Conservation (phyloP, 2,797 vertebrate genomes). For the Sandelia bainsii region DNA sequence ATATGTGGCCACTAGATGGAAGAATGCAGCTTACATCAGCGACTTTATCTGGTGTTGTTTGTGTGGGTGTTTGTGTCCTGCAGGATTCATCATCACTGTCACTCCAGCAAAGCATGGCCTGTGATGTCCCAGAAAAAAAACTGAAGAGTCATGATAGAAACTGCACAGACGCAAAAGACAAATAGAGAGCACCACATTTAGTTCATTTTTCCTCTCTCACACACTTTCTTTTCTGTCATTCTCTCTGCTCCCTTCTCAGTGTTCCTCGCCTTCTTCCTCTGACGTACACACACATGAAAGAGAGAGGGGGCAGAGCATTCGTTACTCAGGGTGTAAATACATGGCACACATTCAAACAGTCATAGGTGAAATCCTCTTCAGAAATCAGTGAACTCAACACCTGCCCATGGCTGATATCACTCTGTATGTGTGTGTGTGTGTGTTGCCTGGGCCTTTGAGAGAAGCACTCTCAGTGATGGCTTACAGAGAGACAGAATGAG, state of each 20-base stretch:
- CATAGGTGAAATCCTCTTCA: constrained; percentile 76
- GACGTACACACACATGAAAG: constrained; percentile 15
- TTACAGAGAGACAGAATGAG: constrained; percentile 84
- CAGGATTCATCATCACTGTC: constrained; percentile 58
- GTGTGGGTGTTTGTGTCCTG: constrained; percentile 57
- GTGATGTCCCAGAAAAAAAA: constrained; percentile 59
- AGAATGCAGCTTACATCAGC: constrained; percentile 64
- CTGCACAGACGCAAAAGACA: constrained; percentile 34
- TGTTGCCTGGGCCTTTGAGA: constrained; percentile 60
- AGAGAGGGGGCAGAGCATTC: constrained; percentile 54
- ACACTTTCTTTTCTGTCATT: constrained; percentile 17
- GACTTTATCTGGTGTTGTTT: constrained; percentile 22
- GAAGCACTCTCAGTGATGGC: constrained; percentile 70
- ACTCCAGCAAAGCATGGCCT: constrained; percentile 40
- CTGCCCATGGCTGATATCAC: constrained; percentile 79
- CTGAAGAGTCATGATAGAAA: constrained; percentile 42
- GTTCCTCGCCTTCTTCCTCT: constrained; percentile 4
- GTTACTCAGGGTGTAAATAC: constrained; percentile 68
- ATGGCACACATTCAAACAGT: constrained; percentile 68
- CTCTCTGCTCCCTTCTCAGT: constrained; percentile 13
- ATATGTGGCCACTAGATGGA: constrained; percentile 81
- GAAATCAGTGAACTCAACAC: constrained; percentile 80
- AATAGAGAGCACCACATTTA: constrained; percentile 34
- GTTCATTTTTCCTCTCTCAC: constrained; percentile 19
- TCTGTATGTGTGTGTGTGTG: constrained; percentile 37